Evolutionary conservation across 92 coral and sea anemone species (phyloP), one percentile per base, ranked within the genome.

Genomic region (Palythoa caribaeorum): DNA sequence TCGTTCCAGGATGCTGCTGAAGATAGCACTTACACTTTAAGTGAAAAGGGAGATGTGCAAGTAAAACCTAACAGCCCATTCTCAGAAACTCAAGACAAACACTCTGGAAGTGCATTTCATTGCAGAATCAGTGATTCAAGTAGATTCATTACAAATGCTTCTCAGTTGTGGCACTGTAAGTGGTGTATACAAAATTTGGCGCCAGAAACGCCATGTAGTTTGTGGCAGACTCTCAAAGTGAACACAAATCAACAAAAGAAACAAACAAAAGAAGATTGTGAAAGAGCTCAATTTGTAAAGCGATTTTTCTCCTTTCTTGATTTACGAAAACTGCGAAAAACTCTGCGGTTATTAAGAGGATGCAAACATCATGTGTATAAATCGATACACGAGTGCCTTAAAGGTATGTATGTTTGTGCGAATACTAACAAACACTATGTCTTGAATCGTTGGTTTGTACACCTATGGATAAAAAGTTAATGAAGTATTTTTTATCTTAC

Each of bases 281-380:
- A 81, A 65, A 63, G 86, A 81, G 86, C 86, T 14, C 62, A 12
- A 28, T 81, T 81, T 68, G 59, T 81, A 44, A 13, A 81, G 71
- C 73, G 86, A 8, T 81, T 44, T 81, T 81, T 81, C 51, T 63
- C 75, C 37, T 66, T 81, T 17, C 76, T 81, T 81, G 76, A 81
- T 28, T 0, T 81, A 21, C 50, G 47, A 63, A 81, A 66, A 71
- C 50, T 81, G 57, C 71, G 86, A 65, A 66, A 57, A 81, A 66
- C 86, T 20, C 13, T 81, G 76, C 38, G 47, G 47, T 21, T 81
- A 71, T 48, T 51, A 52, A 38, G 59, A 15, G 86, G 86, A 20
- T 5, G 52, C 13, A 81, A 81, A 48, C 86, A 44, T 15, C 35
- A 68, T 5, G 71, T 71, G 38, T 81, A 53, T 37, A 40, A 16